Base-by-base conservation (phyloP, 2,113 vertebrate genomes). In the Pleuronectes platessa region DNA sequence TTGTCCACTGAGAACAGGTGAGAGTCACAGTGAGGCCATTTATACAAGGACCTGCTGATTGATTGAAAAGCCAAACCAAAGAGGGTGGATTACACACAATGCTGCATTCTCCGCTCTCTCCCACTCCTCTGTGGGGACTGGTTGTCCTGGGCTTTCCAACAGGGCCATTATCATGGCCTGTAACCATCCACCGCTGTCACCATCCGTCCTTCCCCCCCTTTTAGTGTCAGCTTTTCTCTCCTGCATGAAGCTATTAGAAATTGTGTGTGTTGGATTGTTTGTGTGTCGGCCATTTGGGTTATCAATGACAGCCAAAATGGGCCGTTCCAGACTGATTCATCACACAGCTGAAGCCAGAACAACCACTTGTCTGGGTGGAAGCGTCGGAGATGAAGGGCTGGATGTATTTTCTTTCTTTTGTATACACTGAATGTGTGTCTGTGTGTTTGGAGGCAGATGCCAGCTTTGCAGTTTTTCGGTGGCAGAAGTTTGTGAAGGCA, bases 21-120 rank as follows among this genome's bases (percentile, higher is more conserved):
- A 87, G 84, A 88, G 84, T 90, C 72, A 76, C 3, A 31, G 83
- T 21, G 76, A 61, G 0, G 31, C 68, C 58, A 14, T 78, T 74
- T 24, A 42, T 11, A 79, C 82, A 18, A 68, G 27, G 55, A 80
- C 78, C 69, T 21, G 49, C 47, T 77, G 86, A 90, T 74, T 76
- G 85, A 88, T 66, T 85, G 87, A 77, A 83, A 87, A 49, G 78
- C 51, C 40, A 72, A 88, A 86, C 65, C 72, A 7, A 24, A 62
- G 51, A 78, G 65, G 76, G 83, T 62, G 76, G 61, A 70, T 70
- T n/a, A 1, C 74, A 66, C 83, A n/a, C 82, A 90, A 61, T 54
- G 85, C 75, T 21, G 82, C 79, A 20, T 83, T 86, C 81, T 61
- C 54, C 5, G 10, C 71, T 21, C 18, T 11, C n/a, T 27, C 53